Evolutionary conservation across 2,888 invertebrate species (phyloP).

Genomic region (Cetonia aurata): DNA sequence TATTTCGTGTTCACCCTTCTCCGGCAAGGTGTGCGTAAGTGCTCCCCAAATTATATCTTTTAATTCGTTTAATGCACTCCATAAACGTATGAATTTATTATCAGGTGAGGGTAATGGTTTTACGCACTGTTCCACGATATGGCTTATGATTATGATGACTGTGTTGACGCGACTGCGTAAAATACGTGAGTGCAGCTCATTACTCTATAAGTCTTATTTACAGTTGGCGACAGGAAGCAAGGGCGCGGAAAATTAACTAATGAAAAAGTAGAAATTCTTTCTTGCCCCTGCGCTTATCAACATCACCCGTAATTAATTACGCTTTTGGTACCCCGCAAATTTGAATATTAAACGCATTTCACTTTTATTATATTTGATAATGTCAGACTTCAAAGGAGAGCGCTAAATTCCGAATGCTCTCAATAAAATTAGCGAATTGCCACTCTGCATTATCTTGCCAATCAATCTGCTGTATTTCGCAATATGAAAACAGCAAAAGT

Average conservation of each 20-base stretch:
- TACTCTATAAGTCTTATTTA: conserved; percentile 32
- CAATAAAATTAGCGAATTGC: too few species aligned
- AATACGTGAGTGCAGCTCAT: conserved; percentile 27
- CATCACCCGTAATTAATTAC: conserved; percentile 37
- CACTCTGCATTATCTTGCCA: too few species aligned
- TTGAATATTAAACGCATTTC: conserved; percentile 14
- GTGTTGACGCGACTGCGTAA: conserved; percentile 14
- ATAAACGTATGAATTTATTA: conserved; percentile 44
- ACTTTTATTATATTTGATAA: conserved; percentile 7
- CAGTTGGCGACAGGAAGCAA: conserved; percentile 10
- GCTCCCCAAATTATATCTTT: conserved; percentile 37
- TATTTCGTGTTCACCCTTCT: conserved; percentile 4
- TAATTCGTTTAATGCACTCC: conserved; percentile 46
- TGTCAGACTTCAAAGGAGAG: conserved; percentile 6
- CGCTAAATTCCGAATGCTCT: too few species aligned
- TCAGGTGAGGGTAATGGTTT: conserved; percentile 28
- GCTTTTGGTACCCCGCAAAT: not conserved
- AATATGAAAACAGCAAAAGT: too few species aligned
- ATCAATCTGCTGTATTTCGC: too few species aligned
- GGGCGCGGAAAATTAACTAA: conserved; percentile 38
- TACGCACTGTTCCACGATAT: conserved; percentile 25
- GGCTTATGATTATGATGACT: conserved; percentile 32
- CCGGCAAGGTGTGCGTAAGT: not conserved
- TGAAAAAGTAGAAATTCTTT: conserved; percentile 36
- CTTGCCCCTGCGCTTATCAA: conserved; percentile 27